Base-by-base conservation (phyloP, 1,140 invertebrate species). In the Drosophila bocki region DNA sequence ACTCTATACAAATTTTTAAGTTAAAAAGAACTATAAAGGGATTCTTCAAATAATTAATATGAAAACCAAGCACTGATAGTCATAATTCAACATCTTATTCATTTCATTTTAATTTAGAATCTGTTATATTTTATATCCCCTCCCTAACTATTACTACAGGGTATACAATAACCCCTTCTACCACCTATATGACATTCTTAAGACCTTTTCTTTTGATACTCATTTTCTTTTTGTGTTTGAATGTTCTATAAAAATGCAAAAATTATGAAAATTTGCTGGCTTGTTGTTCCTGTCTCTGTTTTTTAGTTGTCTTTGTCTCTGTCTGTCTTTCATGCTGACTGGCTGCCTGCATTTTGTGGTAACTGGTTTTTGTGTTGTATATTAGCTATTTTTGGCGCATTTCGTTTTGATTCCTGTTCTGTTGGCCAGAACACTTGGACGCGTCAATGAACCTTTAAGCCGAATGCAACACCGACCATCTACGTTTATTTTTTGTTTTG, bases 351-450 rank as follows among this genome's bases (percentile, higher is more conserved):
- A 72, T 71, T 72, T 71, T 22, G 82, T 63, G 68, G 68, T 77
- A 87, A 87, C 83, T 87, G 83, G 83, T 87, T 87, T 87, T 80
- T 72, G 70, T 63, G 70, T 45, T 59, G 62, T 75, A 69, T 82
- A 80, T 87, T 83, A 84, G 83, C 84, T 87, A 87, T 87, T 87
- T 87, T 87, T 87, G 83, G 83, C 76, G 63, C 85, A 87, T 87
- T 88, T 87, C 84, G 83, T 78, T 87, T 88, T 87, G 84, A 87
- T 87, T 87, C 83, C 85, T 83, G 83, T 87, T 87, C 80, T 87
- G 70, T 71, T 58, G 22, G 53, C 53, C 53, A 56, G 53, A 56
- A 56, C 29, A 19, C 50, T 50, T 17, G 57, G 58, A 45, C 65
- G 80, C 83, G 83, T 87, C 83, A 87, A 87, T 83, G 83, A 87